Evolutionary conservation across 2,888 invertebrate genomes (phyloP).

Genomic region (Thumatha senex): DNA sequence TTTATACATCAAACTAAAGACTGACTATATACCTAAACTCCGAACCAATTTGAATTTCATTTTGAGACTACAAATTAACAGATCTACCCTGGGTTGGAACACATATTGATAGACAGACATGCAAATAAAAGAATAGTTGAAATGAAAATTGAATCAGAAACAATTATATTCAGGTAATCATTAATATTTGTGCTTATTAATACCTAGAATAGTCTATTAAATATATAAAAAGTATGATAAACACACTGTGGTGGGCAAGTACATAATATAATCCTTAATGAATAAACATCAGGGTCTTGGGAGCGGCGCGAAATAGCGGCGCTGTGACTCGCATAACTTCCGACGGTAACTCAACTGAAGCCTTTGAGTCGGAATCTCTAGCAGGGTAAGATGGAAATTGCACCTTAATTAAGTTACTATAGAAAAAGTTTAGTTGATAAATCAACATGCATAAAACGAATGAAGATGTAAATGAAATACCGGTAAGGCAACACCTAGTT

Average conservation of each 20-base stretch:
- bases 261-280: constrained; percentile 29
- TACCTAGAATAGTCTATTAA: neutral
- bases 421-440: neutral
- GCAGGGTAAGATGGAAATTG: constrained; percentile 18
- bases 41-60: no score
- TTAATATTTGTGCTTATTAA: no score
- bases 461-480: neutral
- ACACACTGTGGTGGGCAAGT: constrained; percentile 19
- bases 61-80: no score
- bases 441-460: neutral
- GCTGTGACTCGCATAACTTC: constrained; percentile 24
- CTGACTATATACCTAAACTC: no score
- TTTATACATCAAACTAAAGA: no score
- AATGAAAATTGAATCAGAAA: no score
- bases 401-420: constrained; percentile 22
- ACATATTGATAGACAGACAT: no score
- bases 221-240: constrained; percentile 10
- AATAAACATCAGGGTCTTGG: constrained; percentile 29
- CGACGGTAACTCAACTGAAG: constrained; percentile 12
- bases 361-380: constrained; percentile 23
- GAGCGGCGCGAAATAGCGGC: constrained; percentile 13
- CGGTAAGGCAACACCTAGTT: no score
- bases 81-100: no score
- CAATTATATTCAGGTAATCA: no score
- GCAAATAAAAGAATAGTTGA: no score